Evolutionary conservation across 2,113 vertebrate species (phyloP), one percentile per base, ranked within the genome.

Genomic region (Oryctolagus cuniculus): DNA sequence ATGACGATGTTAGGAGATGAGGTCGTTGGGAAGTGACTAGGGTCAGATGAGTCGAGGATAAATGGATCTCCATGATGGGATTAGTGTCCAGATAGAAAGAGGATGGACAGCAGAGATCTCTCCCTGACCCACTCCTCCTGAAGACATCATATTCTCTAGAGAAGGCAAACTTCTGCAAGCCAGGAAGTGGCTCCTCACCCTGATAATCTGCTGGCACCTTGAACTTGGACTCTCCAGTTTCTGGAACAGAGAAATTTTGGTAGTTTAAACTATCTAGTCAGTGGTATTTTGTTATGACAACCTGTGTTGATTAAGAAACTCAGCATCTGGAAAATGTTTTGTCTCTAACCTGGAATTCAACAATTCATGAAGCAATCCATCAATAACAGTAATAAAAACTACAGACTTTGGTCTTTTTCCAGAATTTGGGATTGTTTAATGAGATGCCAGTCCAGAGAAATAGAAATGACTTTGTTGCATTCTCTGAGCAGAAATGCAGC

Each of bases 351-450:
- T 70, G 5, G 24, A 34, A 22, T 93, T 93, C 87, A 16, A 77
- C n/a, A 80, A 53, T n/a, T 73, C 16, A n/a, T 58, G 67, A 85
- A 78, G 22, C 58, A 78, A 94, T 72, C 24, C 36, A 87, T 67
- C 19, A 93, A 72, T 86, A 95, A 78, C 91, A 66, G 34, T 61
- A 72, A 69, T 61, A 87, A 53, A 88, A 82, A 24, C n/a, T 82
- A 49, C 9, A 13, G 85, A 82, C 79, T 79, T n/a, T 96, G 89
- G 67, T 79, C 12, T 79, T 89, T 89, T 38, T 27, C 63, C 74
- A 83, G 90, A 69, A 24, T 86, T 89, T 78, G 22, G 36, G 29
- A 36, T 67, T 92, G 25, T 78, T 85, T 67, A 82, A 86, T 92
- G 90, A 93, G n/a, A 82, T 79, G 55, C 58, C 80, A 87, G 5